phyloP scores from a whole-genome alignment of 2,113 vertebrate genomes.

The Malurus elegans region DNA sequence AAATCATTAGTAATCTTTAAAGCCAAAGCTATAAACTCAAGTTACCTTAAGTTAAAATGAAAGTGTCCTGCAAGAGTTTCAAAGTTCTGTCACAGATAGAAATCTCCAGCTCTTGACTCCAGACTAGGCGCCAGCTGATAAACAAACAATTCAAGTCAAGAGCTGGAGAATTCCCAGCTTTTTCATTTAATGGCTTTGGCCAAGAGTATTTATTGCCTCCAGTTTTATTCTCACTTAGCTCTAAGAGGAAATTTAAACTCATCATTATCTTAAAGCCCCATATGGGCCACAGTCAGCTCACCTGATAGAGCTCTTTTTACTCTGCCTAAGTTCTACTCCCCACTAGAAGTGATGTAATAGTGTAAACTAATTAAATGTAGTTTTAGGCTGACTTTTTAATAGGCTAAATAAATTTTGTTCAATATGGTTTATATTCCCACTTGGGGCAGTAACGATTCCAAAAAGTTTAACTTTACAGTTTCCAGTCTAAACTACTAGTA shows the following conservation, averaged over 20 bases:
- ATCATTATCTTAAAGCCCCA: slow-evolving; percentile 84
- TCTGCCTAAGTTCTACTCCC: slow-evolving; percentile 56
- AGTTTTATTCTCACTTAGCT: slow-evolving; percentile 88
- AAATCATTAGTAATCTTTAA: slow-evolving; percentile 94
- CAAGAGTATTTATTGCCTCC: slow-evolving; percentile 86
- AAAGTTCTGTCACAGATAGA: slow-evolving; percentile 89
- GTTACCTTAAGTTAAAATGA: slow-evolving; percentile 89
- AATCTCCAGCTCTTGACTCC: slow-evolving; percentile 86
- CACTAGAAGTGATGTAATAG: slow-evolving; percentile 74
- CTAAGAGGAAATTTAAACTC: slow-evolving; percentile 86
- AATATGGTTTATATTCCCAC: slow-evolving; percentile 78
- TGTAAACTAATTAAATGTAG: slow-evolving; percentile 77
- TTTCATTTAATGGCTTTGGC: slow-evolving; percentile 84
- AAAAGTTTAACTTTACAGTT: slow-evolving; percentile 73
- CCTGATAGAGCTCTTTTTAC: slow-evolving; percentile 72
- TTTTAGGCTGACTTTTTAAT: slow-evolving; percentile 77
- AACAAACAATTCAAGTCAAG: slow-evolving; percentile 88
- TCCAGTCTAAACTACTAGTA: slow-evolving; percentile 67
- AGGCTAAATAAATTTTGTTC: slow-evolving; percentile 79
- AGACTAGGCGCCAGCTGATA: slow-evolving; percentile 88
- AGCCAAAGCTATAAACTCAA: slow-evolving; percentile 87
- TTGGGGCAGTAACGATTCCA: slow-evolving; percentile 76
- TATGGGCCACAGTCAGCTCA: slow-evolving; percentile 73
- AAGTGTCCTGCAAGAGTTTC: slow-evolving; percentile 85
- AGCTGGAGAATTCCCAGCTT: slow-evolving; percentile 88